phyloP scores from a whole-genome alignment of 2,113 vertebrate genomes.

The Apteryx owenii region DNA sequence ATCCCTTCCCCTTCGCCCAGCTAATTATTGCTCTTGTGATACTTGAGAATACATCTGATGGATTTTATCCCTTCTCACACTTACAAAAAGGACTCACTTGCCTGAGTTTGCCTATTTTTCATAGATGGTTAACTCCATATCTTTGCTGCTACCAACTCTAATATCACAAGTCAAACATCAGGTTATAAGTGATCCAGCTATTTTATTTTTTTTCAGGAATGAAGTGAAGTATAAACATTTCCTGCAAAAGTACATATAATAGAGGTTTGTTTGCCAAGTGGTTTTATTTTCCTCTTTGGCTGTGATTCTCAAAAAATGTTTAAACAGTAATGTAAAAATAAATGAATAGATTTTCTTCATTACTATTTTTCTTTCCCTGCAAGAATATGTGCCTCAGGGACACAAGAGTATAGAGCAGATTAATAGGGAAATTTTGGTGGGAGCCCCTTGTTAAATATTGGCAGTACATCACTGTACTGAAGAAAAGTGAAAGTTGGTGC shows the following conservation, averaged over 20 bases:
- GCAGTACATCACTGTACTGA: slow-evolving; percentile 40
- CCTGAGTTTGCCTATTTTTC: neutral
- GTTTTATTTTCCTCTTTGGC: slow-evolving; percentile 65
- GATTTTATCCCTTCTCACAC: neutral
- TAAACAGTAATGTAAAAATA: slow-evolving; percentile 69
- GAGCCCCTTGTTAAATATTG: slow-evolving; percentile 53
- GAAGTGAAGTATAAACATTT: slow-evolving; percentile 54
- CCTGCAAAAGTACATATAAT: slow-evolving; percentile 55
- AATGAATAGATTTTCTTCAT: slow-evolving; percentile 67
- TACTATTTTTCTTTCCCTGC: slow-evolving; percentile 53
- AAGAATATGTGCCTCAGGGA: slow-evolving; percentile 42
- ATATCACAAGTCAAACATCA: slow-evolving; percentile 11
- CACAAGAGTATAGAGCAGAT: slow-evolving; percentile 38
- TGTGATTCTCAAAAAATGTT: slow-evolving; percentile 67
- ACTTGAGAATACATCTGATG: neutral
- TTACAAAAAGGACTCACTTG: neutral
- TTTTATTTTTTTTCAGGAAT: neutral
- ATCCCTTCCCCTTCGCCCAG: neutral
- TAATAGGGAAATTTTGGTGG: slow-evolving; percentile 47
- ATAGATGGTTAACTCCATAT: neutral
- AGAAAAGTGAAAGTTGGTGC: slow-evolving; percentile 43
- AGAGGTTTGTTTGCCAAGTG: slow-evolving; percentile 62
- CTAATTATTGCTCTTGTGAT: neutral
- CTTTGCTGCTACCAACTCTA: neutral
- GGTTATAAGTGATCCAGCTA: neutral